Evolutionary conservation across 2,888 invertebrate genomes (phyloP).

Genomic region (Scaptodrosophila latifasciaeformis): DNA sequence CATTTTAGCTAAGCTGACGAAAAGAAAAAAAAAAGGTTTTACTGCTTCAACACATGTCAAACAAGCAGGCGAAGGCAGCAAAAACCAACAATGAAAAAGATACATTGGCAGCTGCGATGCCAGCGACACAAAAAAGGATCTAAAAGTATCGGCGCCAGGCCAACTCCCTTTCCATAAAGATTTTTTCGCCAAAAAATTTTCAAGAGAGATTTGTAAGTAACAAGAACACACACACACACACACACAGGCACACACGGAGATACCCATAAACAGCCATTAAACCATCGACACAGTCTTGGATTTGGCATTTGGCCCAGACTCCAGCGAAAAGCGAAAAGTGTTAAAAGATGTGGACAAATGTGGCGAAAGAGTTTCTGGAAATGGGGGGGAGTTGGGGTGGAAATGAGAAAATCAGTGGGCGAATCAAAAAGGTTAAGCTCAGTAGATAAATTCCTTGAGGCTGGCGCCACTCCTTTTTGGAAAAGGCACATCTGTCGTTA

Average conservation of each 20-base stretch:
- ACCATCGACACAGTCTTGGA: no score
- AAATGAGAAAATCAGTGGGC: constrained; percentile 49
- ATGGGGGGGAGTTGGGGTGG: constrained; percentile 16
- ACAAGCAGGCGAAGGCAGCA: no score
- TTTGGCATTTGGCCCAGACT: background rate
- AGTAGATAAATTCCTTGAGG: constrained; percentile 48
- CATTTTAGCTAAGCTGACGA: no score
- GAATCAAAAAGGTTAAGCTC: constrained; percentile 53
- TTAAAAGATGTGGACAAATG: constrained; percentile 62
- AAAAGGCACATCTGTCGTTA: constrained; percentile 2
- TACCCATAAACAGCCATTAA: constrained; percentile 36
- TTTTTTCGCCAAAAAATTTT: no score
- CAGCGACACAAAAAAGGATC: no score
- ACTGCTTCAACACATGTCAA: constrained; percentile 9
- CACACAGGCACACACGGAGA: constrained; percentile 15
- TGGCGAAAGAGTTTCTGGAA: constrained; percentile 40
- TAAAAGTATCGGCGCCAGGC: no score
- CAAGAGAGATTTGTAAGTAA: no score
- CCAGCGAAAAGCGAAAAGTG: constrained; percentile 32
- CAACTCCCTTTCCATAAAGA: no score
- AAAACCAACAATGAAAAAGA: no score
- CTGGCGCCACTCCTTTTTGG: no score
- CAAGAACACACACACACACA: constrained; percentile 6
- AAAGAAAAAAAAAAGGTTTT: no score
- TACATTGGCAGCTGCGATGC: no score